Conservation (phyloP, 2,113 vertebrate genomes). For the Dolichotis patagonum region DNA sequence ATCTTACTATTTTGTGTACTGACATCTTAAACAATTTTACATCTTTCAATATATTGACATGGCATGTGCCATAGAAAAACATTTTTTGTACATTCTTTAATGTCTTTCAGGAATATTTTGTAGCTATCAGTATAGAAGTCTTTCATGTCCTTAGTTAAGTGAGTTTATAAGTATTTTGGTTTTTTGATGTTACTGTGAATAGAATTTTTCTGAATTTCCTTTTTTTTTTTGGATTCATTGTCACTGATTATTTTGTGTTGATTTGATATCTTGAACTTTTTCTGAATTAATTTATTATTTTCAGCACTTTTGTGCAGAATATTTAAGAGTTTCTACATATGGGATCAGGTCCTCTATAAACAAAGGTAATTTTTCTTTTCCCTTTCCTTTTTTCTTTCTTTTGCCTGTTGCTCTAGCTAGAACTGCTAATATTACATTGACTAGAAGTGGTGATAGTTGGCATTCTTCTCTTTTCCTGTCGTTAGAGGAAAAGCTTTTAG, state of each 20-base stretch:
- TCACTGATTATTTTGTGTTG: not conserved
- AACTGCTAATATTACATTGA: not conserved
- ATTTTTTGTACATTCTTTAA: not conserved
- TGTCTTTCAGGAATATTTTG: slow-evolving; percentile 1
- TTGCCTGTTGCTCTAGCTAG: not conserved
- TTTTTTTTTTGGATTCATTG: not conserved
- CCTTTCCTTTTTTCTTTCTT: not conserved
- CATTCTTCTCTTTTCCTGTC: not conserved
- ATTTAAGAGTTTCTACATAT: not conserved
- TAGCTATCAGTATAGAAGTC: not conserved
- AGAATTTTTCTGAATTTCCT: slow-evolving; percentile 24
- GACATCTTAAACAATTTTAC: not conserved
- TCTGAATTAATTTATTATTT: slow-evolving; percentile 23
- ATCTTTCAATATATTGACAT: not conserved
- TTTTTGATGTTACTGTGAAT: not conserved
- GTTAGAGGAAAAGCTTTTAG: not conserved
- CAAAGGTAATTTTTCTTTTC: not conserved
- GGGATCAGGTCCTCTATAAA: not conserved
- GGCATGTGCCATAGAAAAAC: not conserved
- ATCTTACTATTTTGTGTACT: not conserved
- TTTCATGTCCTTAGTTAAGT: not conserved
- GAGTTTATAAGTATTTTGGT: slow-evolving; percentile 17
- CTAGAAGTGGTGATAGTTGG: not conserved
- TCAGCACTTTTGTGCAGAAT: not conserved
- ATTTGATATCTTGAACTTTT: not conserved